These are phyloP conservation scores for Thymelicus sylvestris DNA, from an alignment of 2,888 invertebrate species.

Conservation along the genomic window DNA sequence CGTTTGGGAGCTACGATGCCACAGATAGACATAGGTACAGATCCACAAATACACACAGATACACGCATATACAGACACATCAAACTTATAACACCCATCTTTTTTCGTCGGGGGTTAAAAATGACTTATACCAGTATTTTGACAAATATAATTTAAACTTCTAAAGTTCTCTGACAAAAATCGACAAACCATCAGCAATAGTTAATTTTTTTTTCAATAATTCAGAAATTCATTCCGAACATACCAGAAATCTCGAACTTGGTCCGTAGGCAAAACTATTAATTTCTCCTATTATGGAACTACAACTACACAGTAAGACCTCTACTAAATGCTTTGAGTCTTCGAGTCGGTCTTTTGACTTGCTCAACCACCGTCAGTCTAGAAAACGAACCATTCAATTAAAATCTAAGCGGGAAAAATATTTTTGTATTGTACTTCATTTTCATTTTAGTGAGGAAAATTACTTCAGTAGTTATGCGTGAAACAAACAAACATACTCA, in stretches of 20 bases:
- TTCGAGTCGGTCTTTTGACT: background rate
- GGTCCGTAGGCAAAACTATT: conserved; percentile 56
- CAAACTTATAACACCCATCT: no score
- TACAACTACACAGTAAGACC: conserved; percentile 48
- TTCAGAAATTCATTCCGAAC: conserved; percentile 21
- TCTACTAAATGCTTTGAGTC: conserved; percentile 31
- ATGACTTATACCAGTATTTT: no score
- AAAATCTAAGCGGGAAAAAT: background rate
- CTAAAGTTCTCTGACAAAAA: background rate
- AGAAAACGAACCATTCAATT: background rate
- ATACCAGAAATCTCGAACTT: conserved; percentile 49
- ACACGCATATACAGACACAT: no score
- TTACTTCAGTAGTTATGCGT: no score
- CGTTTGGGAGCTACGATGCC: no score
- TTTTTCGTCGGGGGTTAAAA: no score
- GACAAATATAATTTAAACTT: background rate
- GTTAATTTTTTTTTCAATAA: conserved; percentile 17
- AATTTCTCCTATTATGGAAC: conserved; percentile 52
- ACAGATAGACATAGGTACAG: no score
- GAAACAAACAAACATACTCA: no score
- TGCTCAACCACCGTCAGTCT: background rate
- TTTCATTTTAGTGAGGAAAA: no score
- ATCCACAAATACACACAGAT: no score
- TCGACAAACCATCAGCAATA: background rate
- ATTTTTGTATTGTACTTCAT: no score